phyloP scores from a whole-genome alignment of 2,113 vertebrate genomes.

The Eulemur macaco region DNA sequence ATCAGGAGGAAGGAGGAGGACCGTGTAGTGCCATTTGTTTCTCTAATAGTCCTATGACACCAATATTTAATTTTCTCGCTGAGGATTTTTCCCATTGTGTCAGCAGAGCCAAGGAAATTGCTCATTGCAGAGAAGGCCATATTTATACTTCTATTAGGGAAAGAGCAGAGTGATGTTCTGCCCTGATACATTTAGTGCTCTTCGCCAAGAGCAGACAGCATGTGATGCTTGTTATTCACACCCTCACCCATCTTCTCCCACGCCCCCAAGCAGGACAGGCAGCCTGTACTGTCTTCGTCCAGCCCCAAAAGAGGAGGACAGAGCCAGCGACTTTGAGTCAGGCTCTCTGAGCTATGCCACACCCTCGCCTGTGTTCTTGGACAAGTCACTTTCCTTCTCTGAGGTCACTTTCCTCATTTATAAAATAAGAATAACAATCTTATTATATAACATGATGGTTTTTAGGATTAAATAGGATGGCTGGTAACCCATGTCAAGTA shows the following conservation, averaged over 20 bases:
- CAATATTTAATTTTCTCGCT: conserved; percentile 37
- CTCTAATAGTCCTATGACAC: conserved; percentile 32
- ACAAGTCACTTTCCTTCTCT: neutral
- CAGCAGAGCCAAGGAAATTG: conserved; percentile 36
- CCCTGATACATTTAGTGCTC: neutral
- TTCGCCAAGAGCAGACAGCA: neutral
- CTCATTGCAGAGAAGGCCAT: neutral
- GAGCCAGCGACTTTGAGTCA: rapidly evolving
- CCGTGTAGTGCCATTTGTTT: neutral
- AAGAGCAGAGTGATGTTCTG: neutral
- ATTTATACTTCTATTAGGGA: conserved; percentile 40
- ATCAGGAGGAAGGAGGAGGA: neutral
- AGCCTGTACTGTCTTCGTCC: too few species aligned
- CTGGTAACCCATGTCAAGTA: neutral
- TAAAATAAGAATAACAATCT: neutral
- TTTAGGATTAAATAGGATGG: neutral
- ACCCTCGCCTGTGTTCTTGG: neutral
- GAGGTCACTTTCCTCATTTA: neutral
- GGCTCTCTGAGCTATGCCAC: neutral
- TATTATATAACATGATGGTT: neutral
- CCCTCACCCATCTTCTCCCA: too few species aligned
- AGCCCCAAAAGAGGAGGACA: rapidly evolving
- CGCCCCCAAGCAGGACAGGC: rapidly evolving
- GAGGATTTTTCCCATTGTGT: conserved; percentile 45
- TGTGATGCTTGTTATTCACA: too few species aligned